Conservation (phyloP, 64 coral and sea anemone genomes). For the Montipora cactus region DNA sequence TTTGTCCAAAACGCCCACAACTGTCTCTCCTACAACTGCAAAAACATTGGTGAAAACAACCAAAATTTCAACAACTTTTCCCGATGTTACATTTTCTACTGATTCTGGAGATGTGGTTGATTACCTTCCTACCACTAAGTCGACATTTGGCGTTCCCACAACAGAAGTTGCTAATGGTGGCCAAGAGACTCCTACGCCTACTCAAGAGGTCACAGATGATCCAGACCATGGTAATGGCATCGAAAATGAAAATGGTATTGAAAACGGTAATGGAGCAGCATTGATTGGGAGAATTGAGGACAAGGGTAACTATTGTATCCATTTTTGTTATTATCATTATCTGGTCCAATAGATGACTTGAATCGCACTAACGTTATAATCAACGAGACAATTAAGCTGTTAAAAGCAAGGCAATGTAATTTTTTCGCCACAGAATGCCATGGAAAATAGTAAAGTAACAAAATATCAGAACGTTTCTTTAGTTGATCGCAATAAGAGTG, state of each 20-base stretch:
- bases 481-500: too few species aligned
- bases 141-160: not conserved
- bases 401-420: too few species aligned
- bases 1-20: not conserved
- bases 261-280: not conserved
- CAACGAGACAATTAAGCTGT: too few species aligned
- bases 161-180: not conserved
- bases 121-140: not conserved
- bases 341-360: too few species aligned
- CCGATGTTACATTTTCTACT: not conserved
- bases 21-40: not conserved
- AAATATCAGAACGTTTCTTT: too few species aligned
- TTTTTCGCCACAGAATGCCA: too few species aligned
- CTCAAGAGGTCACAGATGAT: too few species aligned
- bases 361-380: too few species aligned
- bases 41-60: not conserved
- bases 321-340: too few species aligned
- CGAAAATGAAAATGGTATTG: constrained; percentile 25
- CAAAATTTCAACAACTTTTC: not conserved
- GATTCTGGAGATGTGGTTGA: constrained; percentile 2
- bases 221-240: not conserved
- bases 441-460: too few species aligned
- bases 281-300: not conserved
- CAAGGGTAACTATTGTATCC: not conserved
- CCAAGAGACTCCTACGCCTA: not conserved